Base-by-base conservation (phyloP, 2,797 vertebrate species). In the Eutrigla gurnardus region DNA sequence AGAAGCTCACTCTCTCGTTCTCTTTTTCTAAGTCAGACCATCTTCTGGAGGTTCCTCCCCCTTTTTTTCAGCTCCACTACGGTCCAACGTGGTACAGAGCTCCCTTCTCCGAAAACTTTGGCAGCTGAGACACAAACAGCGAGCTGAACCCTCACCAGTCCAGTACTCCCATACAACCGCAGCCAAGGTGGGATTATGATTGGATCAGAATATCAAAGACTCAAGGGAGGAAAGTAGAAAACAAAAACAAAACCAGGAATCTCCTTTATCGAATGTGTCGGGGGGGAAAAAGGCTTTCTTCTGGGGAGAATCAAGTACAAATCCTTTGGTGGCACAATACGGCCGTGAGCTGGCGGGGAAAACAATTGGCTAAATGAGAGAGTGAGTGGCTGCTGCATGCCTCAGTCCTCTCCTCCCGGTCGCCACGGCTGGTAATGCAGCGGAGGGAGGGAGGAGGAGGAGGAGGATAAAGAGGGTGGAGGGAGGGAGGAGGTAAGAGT, bases 391-490 rank as follows among this genome's bases (percentile, higher is more conserved):
- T 72, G 73, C 89, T 73, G 81, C 77, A 69, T 65, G 84, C 77
- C 83, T 87, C 43, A 3, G 75, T 90, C 70, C 73, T 83, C 72
- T 88, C 65, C 68, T 81, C 75, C 79, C 39, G 66, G 81, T 66
- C 84, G 35, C 80, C 75, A 65, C 66, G 33, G 73, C 86, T 87
- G 84, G 70, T 70, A 85, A 72, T 71, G 74, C 64, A 72, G 80
- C 55, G 43, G 65, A 71, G 67, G 86, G 65, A 82, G 72, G 81
- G 69, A 46, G 60, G 78, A 49, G 65, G 77, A 83, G 78, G 70
- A 81, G 61, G 84, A 50, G 74, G 76, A 83, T 70, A 75, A 71
- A 69, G 81, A 89, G 86, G 82, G 86, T 86, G 90, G 78, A 88
- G 82, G 67, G 57, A 84, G 72, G 85, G 80, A 81, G 77, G 89